These are phyloP conservation scores for Macrotus californicus DNA, from an alignment of 2,113 vertebrate species.

Conservation along the genomic window DNA sequence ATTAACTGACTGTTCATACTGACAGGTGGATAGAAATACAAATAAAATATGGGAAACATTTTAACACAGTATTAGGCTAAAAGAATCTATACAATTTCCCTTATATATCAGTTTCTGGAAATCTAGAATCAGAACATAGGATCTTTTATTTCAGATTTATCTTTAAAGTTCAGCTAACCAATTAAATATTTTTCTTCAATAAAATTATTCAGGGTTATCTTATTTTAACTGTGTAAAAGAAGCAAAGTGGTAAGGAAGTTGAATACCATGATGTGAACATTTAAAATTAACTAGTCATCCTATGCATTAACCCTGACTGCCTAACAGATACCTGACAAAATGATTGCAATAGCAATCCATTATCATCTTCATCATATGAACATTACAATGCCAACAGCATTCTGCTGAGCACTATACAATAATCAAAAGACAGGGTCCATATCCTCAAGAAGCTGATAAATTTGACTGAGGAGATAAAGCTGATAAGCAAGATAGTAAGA, in stretches of 20 bases:
- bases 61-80: background rate
- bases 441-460: background rate
- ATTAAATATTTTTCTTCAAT: background rate
- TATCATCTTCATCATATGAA: background rate
- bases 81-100: background rate
- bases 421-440: background rate
- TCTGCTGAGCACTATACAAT: background rate
- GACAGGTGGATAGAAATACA: background rate
- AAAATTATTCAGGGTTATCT: background rate
- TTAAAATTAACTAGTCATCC: background rate
- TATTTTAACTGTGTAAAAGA: background rate
- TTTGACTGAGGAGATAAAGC: background rate
- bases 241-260: background rate
- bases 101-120: background rate
- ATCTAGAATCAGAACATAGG: background rate
- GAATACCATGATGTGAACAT: background rate
- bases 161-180: background rate
- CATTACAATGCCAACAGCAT: background rate
- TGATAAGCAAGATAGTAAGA: background rate
- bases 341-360: background rate
- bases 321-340: background rate
- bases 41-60: background rate
- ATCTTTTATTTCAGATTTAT: conserved; percentile 3
- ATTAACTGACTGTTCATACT: background rate
- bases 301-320: background rate